Evolutionary conservation across 1,140 invertebrate genomes (phyloP).

Genomic region (Heliothis subflexa): DNA sequence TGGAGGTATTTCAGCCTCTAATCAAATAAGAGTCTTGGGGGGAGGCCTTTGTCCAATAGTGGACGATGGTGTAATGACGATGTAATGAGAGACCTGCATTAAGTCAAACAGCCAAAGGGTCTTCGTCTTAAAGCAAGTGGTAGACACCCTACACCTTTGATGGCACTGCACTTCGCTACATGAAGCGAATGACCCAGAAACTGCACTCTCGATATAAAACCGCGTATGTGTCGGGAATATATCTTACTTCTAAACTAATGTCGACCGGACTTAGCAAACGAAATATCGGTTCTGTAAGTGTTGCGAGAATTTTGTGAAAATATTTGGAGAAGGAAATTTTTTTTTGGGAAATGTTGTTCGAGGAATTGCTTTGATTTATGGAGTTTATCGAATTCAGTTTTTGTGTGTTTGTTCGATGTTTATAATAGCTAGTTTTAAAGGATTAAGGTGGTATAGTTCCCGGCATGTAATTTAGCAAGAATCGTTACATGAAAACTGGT

Average conservation of each 20-base stretch:
- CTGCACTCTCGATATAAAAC: slow-evolving; percentile 57
- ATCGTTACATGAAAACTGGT: too few relatives aligned
- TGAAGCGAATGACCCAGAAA: slow-evolving; percentile 65
- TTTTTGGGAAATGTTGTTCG: background rate
- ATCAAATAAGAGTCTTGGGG: too few relatives aligned
- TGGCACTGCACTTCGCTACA: slow-evolving; percentile 37
- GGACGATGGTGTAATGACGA: too few relatives aligned
- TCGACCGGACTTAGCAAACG: background rate
- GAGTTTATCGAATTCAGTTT: too few relatives aligned
- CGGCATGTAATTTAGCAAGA: too few relatives aligned
- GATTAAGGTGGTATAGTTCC: too few relatives aligned
- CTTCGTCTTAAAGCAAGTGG: background rate
- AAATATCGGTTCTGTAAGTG: slow-evolving; percentile 6
- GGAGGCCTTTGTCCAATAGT: too few relatives aligned
- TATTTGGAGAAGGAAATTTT: background rate
- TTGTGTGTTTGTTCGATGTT: too few relatives aligned
- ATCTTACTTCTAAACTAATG: slow-evolving; percentile 26
- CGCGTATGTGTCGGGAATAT: slow-evolving; percentile 27
- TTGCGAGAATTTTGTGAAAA: too few relatives aligned
- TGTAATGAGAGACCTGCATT: background rate
- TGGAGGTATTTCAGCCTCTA: too few relatives aligned
- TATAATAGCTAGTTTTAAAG: too few relatives aligned
- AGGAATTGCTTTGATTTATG: background rate
- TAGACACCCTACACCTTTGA: slow-evolving; percentile 26
- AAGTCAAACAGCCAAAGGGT: background rate